Evolutionary conservation across 2,797 vertebrate species (phyloP).

Genomic region (Chloroceryle inda): DNA sequence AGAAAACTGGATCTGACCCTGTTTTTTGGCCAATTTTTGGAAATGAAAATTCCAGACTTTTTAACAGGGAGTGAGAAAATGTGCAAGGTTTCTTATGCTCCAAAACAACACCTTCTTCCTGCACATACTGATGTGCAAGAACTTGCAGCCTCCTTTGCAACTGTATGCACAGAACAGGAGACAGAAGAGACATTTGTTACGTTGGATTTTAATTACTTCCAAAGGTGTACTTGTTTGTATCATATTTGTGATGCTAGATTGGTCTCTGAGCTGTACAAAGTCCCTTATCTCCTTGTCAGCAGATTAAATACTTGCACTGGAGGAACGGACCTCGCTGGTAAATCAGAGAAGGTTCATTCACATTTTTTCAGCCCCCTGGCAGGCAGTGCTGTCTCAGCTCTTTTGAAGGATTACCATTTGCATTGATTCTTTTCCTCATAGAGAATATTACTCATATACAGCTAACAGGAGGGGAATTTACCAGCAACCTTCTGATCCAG

Average conservation of each 20-base stretch:
- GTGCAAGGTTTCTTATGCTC: neutral
- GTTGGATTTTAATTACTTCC: neutral
- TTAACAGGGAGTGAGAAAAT: neutral
- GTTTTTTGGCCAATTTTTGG: neutral
- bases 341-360: conserved; percentile 3
- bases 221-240: neutral
- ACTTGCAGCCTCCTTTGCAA: neutral
- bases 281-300: conserved; percentile 22
- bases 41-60: neutral
- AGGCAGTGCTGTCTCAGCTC: neutral
- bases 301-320: conserved; percentile 24
- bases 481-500: neutral
- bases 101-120: neutral
- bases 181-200: neutral
- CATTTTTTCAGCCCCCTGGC: neutral
- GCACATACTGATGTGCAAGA: neutral
- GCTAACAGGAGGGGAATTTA: neutral
- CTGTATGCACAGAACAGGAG: neutral
- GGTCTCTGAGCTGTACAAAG: conserved; percentile 11
- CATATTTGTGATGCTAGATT: neutral
- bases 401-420: conserved; percentile 25
- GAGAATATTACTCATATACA: neutral
- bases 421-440: neutral
- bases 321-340: neutral
- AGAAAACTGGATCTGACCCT: neutral